Base-by-base conservation (phyloP, 2,113 vertebrate species). In the Romanogobio albipinnatus region DNA sequence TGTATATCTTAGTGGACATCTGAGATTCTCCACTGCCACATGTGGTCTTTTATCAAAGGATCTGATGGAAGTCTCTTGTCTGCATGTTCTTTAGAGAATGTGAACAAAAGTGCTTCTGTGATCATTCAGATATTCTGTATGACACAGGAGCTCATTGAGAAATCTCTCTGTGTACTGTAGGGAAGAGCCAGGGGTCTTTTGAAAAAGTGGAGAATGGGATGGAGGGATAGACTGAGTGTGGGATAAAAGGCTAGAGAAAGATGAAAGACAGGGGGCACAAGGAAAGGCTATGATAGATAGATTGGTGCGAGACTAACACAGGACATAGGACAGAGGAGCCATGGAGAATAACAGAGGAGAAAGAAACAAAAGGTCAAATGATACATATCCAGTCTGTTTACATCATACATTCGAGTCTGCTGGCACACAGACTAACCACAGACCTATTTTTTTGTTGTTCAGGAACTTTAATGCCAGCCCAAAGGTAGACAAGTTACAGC, bases 201-300 rank as follows among this genome's bases (percentile, higher is more conserved):
- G 85, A 89, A 58, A 62, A 45, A 36, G 17, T 56, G 51, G 19
- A 70, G 6, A 64, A 45, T 8, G 9, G 85, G 86, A 86, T 89
- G 76, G 66, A 85, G 82, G 84, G 85, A n/a, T 36, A 76, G 80
- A 86, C 17, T 24, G 83, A 80, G 2, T 9, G 5, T 2, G 75
- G 17, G 76, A 78, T 78, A 43, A 70, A 82, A 56, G 33, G 29
- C 62, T 51, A 71, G 70, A 17, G 45, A 79, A 62, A 29, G 77
- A 84, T 36, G 39, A 76, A 80, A 89, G 79, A 43, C 1, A 36
- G 71, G 58, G 59, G 79, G 58, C 58, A 9, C 36, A 73, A 64
- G 36, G 39, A 70, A 33, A 85, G 22, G 82, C 85, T 79, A 74
- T 84, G 89, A 90, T 78, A 87, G 76, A 86, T 89, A 76, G 86